phyloP scores from a whole-genome alignment of 2,888 invertebrate species.

The Bombylius discolor region DNA sequence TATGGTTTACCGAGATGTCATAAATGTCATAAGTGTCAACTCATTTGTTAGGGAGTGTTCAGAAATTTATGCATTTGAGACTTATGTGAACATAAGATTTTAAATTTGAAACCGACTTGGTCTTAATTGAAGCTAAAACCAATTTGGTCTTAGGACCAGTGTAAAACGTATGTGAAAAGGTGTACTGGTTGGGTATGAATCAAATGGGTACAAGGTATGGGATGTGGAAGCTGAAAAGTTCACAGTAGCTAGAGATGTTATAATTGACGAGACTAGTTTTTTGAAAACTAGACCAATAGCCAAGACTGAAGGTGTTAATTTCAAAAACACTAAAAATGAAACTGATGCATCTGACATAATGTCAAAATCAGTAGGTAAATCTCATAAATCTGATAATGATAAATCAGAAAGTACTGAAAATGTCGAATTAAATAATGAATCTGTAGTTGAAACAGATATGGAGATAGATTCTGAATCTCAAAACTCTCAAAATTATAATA shows the following conservation, averaged over 20 bases:
- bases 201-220: constrained; percentile 27
- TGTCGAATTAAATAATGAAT: not conserved
- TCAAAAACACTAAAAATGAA: not conserved
- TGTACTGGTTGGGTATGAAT: constrained; percentile 24
- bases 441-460: too few relatives aligned
- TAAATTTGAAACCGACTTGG: too few relatives aligned
- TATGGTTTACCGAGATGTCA: too few relatives aligned
- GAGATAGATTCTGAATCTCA: not conserved
- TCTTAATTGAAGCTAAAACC: too few relatives aligned
- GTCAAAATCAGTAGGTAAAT: constrained; percentile 1
- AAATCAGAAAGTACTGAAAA: not conserved
- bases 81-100: too few relatives aligned
- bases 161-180: constrained; percentile 13
- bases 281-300: constrained; percentile 9
- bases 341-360: not conserved
- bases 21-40: too few relatives aligned
- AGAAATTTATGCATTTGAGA: too few relatives aligned
- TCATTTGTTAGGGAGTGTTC: too few relatives aligned
- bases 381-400: not conserved
- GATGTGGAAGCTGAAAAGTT: constrained; percentile 21
- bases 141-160: too few relatives aligned
- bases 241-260: constrained; percentile 23
- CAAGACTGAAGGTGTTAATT: constrained; percentile 1
- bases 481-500: not conserved
- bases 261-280: constrained; percentile 25